Conservation (phyloP, 2,797 vertebrate species). For the Cirrhinus molitorella region DNA sequence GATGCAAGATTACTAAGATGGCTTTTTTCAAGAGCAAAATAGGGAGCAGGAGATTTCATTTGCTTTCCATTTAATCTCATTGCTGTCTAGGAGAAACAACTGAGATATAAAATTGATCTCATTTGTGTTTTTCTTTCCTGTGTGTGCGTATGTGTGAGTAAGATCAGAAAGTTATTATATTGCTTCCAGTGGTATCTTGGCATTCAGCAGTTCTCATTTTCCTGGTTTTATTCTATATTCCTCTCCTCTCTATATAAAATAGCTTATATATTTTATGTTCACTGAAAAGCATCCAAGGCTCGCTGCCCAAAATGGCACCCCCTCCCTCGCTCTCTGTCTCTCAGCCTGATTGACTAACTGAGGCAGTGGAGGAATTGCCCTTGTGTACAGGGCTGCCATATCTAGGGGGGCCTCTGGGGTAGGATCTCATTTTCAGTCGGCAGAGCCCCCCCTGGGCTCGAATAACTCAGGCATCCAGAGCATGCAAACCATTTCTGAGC, state of each 20-base stretch:
- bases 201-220: conserved; percentile 22
- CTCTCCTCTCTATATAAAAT: background rate
- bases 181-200: conserved; percentile 16
- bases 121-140: background rate
- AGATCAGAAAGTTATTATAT: conserved; percentile 27
- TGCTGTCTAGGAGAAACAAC: conserved; percentile 27
- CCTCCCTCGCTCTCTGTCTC: conserved; percentile 61
- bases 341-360: conserved; percentile 59
- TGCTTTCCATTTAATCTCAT: conserved; percentile 22
- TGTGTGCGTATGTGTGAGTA: background rate
- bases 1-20: background rate
- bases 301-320: conserved; percentile 39
- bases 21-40: background rate
- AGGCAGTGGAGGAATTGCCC: conserved; percentile 58
- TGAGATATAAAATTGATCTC: conserved; percentile 17
- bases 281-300: conserved; percentile 22
- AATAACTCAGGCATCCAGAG: conserved; percentile 52
- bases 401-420: conserved; percentile 52
- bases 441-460: conserved; percentile 49
- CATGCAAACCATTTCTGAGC: conserved; percentile 53
- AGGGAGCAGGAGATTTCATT: conserved; percentile 6
- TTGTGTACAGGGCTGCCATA: conserved; percentile 58
- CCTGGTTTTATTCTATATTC: background rate
- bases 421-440: conserved; percentile 53
- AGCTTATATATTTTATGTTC: conserved; percentile 18